phyloP scores from a whole-genome alignment of 2,113 vertebrate genomes.

The Delphinapterus leucas region DNA sequence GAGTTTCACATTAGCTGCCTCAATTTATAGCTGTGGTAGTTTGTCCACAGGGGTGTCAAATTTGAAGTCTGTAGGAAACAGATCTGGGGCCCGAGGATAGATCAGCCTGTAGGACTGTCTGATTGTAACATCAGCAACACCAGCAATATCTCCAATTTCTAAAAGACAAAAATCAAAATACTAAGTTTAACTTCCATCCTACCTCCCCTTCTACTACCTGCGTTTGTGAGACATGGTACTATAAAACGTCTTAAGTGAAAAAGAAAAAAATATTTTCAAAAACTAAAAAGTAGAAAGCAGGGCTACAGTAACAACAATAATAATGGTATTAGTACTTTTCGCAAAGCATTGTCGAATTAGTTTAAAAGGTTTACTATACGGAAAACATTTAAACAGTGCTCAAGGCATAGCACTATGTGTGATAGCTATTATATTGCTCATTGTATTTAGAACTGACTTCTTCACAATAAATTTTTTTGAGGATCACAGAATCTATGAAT shows the following conservation, averaged over 20 bases:
- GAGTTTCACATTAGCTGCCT: slow-evolving; percentile 25
- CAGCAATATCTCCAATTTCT: slow-evolving; percentile 99
- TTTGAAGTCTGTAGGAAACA: slow-evolving; percentile 98
- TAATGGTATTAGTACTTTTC: background rate
- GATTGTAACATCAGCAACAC: slow-evolving; percentile 99
- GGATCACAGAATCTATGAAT: background rate
- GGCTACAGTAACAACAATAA: background rate
- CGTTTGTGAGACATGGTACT: background rate
- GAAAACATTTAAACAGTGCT: background rate
- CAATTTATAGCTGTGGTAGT: slow-evolving; percentile 93
- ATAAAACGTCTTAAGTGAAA: background rate
- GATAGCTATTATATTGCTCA: background rate
- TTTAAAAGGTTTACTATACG: background rate
- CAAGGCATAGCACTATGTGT: background rate
- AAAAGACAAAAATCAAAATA: slow-evolving; percentile 64
- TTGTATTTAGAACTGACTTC: background rate
- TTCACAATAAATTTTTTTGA: background rate
- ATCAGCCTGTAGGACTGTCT: slow-evolving; percentile 97
- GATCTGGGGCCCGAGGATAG: slow-evolving; percentile 97
- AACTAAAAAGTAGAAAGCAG: background rate
- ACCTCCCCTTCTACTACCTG: background rate
- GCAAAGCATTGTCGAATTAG: background rate
- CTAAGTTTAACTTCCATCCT: background rate
- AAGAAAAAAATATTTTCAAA: background rate
- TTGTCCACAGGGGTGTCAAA: slow-evolving; percentile 99